These are phyloP conservation scores for Leptocoma aspasia DNA, from an alignment of 2,113 vertebrate genomes.

Conservation along the genomic window DNA sequence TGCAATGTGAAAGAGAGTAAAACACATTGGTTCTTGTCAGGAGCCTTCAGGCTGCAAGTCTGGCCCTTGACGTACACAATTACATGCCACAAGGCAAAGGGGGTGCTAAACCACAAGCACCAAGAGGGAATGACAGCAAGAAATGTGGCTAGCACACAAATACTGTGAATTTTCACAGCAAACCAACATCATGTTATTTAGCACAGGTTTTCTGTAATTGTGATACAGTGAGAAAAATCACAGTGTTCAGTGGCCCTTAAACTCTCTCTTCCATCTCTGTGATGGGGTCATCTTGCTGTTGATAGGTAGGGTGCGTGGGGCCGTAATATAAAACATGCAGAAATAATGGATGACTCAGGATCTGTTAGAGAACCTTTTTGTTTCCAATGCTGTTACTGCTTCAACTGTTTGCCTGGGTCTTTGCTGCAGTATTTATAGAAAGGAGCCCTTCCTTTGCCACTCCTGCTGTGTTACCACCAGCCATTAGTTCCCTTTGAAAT, in stretches of 20 bases:
- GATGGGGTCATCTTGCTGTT: neutral
- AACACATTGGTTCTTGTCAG: neutral
- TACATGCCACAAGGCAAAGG: neutral
- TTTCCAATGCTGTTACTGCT: neutral
- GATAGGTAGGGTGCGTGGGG: neutral
- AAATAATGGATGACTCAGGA: neutral
- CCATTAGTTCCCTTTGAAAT: neutral
- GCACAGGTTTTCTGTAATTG: neutral
- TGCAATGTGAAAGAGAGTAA: neutral
- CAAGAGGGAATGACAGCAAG: neutral
- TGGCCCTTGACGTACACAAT: neutral
- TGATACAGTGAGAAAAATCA: neutral
- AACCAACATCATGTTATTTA: neutral
- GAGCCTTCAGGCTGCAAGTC: neutral
- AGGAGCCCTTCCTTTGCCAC: neutral
- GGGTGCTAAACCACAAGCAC: neutral
- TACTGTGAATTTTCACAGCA: neutral
- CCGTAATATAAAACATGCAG: neutral
- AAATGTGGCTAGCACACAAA: neutral
- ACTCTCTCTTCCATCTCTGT: neutral
- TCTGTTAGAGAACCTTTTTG: neutral
- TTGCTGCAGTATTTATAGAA: neutral
- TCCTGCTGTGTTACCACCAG: neutral
- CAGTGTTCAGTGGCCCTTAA: neutral
- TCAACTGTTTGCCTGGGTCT: neutral